Evolutionary conservation across 2,113 vertebrate species (phyloP).

Genomic region (Alces alces): DNA sequence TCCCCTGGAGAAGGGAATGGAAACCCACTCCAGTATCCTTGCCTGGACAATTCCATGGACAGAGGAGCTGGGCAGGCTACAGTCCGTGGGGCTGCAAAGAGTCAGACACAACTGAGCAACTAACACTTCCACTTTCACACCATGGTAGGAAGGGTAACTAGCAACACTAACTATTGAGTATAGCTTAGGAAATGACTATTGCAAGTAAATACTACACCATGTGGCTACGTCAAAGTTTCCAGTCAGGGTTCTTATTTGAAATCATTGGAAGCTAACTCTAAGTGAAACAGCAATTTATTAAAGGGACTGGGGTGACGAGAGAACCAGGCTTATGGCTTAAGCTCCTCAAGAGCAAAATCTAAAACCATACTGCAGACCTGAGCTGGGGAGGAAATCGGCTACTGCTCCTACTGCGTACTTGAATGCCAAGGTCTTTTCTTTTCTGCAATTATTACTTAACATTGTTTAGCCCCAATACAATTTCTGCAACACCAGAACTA

Average conservation of each 20-base stretch:
- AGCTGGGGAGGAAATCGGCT: not conserved
- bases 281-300: not conserved
- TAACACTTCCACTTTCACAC: not conserved
- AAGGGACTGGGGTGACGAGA: not conserved
- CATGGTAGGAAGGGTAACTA: not conserved
- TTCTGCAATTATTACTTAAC: not conserved
- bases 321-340: not conserved
- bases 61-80: not conserved
- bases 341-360: not conserved
- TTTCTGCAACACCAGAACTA: not conserved
- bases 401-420: not conserved
- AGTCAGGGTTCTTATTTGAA: not conserved
- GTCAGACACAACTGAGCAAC: not conserved
- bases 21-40: not conserved
- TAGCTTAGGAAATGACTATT: not conserved
- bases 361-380: not conserved
- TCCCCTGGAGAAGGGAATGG: not conserved
- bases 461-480: not conserved
- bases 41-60: not conserved
- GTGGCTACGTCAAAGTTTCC: not conserved
- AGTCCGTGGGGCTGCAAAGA: not conserved
- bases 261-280: not conserved
- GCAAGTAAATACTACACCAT: not conserved
- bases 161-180: not conserved
- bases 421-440: not conserved